Base-by-base conservation (phyloP, 2,888 invertebrate species). In the Dasysyrphus tricinctus region DNA sequence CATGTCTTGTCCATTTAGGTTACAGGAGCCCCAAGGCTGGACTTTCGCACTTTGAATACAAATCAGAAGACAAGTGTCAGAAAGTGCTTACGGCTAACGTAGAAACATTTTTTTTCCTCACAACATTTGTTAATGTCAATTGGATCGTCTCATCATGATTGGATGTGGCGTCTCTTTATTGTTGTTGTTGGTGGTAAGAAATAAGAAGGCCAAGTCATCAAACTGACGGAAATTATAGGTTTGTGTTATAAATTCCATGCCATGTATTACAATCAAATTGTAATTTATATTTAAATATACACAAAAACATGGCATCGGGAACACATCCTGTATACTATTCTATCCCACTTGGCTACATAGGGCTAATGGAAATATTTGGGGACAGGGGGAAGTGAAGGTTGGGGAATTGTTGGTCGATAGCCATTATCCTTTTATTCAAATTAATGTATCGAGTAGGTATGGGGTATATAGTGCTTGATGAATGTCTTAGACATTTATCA, bases 221-320 rank as follows among this genome's bases (percentile, higher is more conserved):
- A 69, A 16, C 34, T 69, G 56, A 67, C 65, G 57, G 76, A 72
- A 70, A 84, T 74, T 70, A 84, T 85, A 69, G 63, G 77, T 74
- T 61, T 81, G 24, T 19, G 63, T 74, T 81, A 74, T 74, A 78
- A 74, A 85, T 81, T 77, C 77, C 56, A 69, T 54, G 74, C 57
- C 77, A 85, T 85, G 85, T 70, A 80, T 81, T 85, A 85, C 77
- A 85, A 81, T 85, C 80, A 85, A 85, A 85, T 74, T 74, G 77
- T 85, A 85, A 85, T 85, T 85, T 85, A 73, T 59, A 61, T 61
- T 61, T 61, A 61, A 81, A 85, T 81, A 85, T 51, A 76, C 34
- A 37, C 59, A 39, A 80, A 69, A 59, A 69, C 67, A 81, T 69
- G 73, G 59, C 83, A 16, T 65, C 14, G 16, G 11, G 3, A 79